These are phyloP conservation scores for Helleia helle DNA, from an alignment of 2,888 invertebrate species.

Conservation along the genomic window DNA sequence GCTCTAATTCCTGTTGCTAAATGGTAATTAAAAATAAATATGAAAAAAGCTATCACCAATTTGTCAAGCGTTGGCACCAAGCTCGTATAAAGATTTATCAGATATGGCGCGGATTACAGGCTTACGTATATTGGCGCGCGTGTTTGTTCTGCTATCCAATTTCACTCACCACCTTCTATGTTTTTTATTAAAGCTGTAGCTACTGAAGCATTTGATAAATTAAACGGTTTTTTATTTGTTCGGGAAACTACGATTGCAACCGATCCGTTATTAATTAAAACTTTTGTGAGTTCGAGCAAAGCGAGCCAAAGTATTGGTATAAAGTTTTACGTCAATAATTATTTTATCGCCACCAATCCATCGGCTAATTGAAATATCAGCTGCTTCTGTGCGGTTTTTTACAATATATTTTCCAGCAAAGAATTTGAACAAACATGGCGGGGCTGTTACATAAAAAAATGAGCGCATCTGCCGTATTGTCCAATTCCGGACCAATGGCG, in stretches of 20 bases:
- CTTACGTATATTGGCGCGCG: background rate
- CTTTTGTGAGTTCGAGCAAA: too few relatives aligned
- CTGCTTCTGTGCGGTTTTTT: conserved; percentile 33
- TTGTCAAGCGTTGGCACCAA: background rate
- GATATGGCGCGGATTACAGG: background rate
- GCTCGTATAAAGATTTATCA: background rate
- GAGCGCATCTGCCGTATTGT: conserved; percentile 69
- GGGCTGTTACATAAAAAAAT: conserved; percentile 43
- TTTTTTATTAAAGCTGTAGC: background rate
- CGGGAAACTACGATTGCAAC: too few relatives aligned
- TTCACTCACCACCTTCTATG: background rate
- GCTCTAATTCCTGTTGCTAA: too few relatives aligned
- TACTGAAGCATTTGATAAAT: background rate
- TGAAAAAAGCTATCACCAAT: conserved; percentile 4
- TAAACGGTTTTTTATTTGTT: too few relatives aligned
- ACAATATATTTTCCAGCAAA: conserved; percentile 31
- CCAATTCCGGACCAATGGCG: conserved; percentile 61
- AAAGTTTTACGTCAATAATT: background rate
- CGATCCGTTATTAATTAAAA: too few relatives aligned
- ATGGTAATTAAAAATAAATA: background rate
- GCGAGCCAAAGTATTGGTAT: too few relatives aligned
- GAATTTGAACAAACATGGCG: conserved; percentile 62
- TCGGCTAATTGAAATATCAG: conserved; percentile 54
- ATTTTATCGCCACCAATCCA: conserved; percentile 30
- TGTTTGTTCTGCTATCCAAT: background rate